These are phyloP conservation scores for Florisuga fusca DNA, from an alignment of 2,797 vertebrate genomes.

Conservation along the genomic window DNA sequence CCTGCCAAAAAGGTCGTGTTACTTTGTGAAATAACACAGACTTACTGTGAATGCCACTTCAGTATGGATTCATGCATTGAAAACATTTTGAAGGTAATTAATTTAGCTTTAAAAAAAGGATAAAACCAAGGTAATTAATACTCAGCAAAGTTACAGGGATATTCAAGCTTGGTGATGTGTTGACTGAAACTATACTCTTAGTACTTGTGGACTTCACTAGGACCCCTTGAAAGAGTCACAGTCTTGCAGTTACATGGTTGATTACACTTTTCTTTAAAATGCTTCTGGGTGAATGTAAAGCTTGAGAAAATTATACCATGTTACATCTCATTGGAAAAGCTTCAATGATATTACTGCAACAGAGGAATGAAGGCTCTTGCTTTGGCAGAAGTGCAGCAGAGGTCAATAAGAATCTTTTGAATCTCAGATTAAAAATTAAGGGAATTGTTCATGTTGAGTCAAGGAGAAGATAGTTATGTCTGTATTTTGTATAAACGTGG, in stretches of 20 bases:
- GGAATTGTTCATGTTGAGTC: not conserved
- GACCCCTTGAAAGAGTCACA: not conserved
- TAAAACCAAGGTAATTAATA: not conserved
- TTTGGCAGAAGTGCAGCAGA: not conserved
- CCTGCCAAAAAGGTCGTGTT: not conserved
- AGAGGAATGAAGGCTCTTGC: not conserved
- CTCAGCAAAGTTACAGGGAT: not conserved
- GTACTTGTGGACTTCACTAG: constrained; percentile 2
- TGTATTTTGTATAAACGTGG: not conserved
- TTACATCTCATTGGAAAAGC: constrained; percentile 3
- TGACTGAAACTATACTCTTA: not conserved
- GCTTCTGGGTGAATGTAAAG: not conserved
- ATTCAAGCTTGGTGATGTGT: not conserved
- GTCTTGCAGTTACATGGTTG: constrained; percentile 20
- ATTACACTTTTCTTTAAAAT: constrained; percentile 21
- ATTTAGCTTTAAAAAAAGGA: too few relatives aligned
- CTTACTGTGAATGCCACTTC: not conserved
- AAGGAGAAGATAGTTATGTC: not conserved
- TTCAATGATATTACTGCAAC: not conserved
- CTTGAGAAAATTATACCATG: not conserved
- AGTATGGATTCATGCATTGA: not conserved
- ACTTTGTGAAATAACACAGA: not conserved
- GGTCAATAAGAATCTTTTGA: not conserved
- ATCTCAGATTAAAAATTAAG: not conserved
- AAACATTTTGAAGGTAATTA: too few relatives aligned